Base-by-base conservation (phyloP, 2,797 vertebrate species). In the Ctenopoma multispine region DNA sequence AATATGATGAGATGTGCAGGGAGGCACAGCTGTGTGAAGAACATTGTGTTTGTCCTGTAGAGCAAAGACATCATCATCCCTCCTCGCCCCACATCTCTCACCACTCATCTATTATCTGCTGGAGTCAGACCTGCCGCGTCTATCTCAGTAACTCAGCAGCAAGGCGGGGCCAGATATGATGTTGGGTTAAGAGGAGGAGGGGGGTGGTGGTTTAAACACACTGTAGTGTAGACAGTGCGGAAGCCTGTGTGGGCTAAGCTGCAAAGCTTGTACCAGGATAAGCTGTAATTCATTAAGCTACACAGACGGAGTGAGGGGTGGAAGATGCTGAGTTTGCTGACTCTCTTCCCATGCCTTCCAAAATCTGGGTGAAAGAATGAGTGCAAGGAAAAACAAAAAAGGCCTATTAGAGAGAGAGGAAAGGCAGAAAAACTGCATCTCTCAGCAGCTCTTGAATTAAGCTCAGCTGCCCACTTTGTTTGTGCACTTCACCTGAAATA, bases 261-360 rank as follows among this genome's bases (percentile, higher is more conserved):
- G 88, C 86, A 92, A 89, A 92, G 90, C 91, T 90, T 86, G 89
- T 82, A 81, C 65, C 38, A 20, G 85, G 87, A 88, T 94, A 92
- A 93, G 83, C 92, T 88, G 90, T 90, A 93, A 92, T 93, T 92
- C 82, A 93, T 93, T 93, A 91, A 89, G 89, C 87, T 69, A 81
- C 78, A 77, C 84, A 84, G 88, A 86, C 80, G 86, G 81, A 84
- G 79, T 78, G 77, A 85, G 80, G 71, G 82, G 46, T 46, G 79
- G 72, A 92, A 92, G 91, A 91, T 94, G 93, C 94, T 94, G 93
- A 94, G 86, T 88, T 76, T 85, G 88, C 89, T 77, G 54, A 60
- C 63, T 72, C 75, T 44, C 77, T 64, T 60, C 50, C 63, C 67
- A 54, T 79, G 75, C 64, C 72, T 80, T 78, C 69, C 83, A 63